Conservation (phyloP, 2,113 vertebrate genomes). For the Semnornis frantzii region DNA sequence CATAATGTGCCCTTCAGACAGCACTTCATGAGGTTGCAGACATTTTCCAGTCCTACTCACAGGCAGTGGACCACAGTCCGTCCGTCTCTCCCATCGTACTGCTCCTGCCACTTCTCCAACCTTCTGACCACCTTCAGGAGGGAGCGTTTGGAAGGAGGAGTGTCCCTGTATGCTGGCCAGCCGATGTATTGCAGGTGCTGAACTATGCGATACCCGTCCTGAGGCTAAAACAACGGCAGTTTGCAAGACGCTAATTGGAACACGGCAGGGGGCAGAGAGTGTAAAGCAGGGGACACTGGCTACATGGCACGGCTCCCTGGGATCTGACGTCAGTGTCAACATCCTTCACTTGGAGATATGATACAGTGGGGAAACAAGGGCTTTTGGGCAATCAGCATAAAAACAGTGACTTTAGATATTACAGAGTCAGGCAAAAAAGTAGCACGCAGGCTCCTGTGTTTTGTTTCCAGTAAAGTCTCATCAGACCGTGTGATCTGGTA, state of each 20-base stretch:
- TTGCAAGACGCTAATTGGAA: not conserved
- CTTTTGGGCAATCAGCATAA: not conserved
- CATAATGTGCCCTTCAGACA: not conserved
- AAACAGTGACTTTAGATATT: not conserved
- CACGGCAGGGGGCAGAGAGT: accelerated
- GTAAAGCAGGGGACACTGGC: not conserved
- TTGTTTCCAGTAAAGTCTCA: not conserved
- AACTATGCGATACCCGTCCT: slow-evolving; percentile 95
- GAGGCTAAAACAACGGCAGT: slow-evolving; percentile 80
- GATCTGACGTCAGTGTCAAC: accelerated
- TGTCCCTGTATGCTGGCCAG: slow-evolving; percentile 97
- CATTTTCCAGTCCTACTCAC: slow-evolving; percentile 75
- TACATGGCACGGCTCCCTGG: no score
- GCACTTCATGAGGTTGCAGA: accelerated
- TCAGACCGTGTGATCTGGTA: no score
- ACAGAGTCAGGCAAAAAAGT: not conserved
- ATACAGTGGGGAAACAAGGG: not conserved
- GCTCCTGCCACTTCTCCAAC: slow-evolving; percentile 96
- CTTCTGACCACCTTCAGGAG: slow-evolving; percentile 91
- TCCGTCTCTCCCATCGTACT: slow-evolving; percentile 93
- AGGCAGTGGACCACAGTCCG: slow-evolving; percentile 96
- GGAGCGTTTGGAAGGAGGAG: slow-evolving; percentile 93
- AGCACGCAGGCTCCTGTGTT: not conserved
- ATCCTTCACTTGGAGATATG: accelerated
- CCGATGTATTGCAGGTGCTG: slow-evolving; percentile 99